Evolutionary conservation across 2,113 vertebrate species (phyloP).

Genomic region (Crotophaga sulcirostris): DNA sequence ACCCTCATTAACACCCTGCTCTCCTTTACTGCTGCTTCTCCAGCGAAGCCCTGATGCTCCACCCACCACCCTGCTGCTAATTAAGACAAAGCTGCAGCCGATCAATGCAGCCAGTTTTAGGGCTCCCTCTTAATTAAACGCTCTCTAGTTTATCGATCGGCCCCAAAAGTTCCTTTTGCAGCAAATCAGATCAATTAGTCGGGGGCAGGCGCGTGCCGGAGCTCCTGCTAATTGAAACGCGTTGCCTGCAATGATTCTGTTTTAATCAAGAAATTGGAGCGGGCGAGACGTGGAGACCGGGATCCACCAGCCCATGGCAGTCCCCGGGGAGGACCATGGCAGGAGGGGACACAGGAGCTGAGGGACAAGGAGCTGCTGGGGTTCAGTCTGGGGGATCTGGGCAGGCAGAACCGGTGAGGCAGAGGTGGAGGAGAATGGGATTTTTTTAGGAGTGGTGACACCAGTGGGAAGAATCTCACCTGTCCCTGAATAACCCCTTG

Average conservation of each 20-base stretch:
- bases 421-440: not conserved
- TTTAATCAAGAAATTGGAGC: not conserved
- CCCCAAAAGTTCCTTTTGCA: not conserved
- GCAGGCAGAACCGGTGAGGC: not conserved
- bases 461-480: not conserved
- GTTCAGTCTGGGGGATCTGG: not conserved
- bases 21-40: not conserved
- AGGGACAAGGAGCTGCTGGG: not conserved
- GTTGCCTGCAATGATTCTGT: not conserved
- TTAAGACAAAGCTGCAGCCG: not conserved
- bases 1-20: not conserved
- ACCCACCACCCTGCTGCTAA: not conserved
- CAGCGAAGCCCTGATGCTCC: not conserved
- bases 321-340: not conserved
- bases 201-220: rapidly evolving
- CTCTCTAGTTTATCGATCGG: not conserved
- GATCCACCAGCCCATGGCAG: rapidly evolving
- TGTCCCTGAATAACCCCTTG: rapidly evolving
- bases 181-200: not conserved
- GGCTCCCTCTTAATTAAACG: constrained; percentile 49
- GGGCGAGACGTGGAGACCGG: rapidly evolving
- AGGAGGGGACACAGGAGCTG: not conserved
- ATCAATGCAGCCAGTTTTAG: not conserved
- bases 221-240: not conserved
- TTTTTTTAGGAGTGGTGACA: not conserved